These are phyloP conservation scores for Hofmannophila pseudospretella DNA, from an alignment of 2,888 invertebrate genomes.

Conservation along the genomic window DNA sequence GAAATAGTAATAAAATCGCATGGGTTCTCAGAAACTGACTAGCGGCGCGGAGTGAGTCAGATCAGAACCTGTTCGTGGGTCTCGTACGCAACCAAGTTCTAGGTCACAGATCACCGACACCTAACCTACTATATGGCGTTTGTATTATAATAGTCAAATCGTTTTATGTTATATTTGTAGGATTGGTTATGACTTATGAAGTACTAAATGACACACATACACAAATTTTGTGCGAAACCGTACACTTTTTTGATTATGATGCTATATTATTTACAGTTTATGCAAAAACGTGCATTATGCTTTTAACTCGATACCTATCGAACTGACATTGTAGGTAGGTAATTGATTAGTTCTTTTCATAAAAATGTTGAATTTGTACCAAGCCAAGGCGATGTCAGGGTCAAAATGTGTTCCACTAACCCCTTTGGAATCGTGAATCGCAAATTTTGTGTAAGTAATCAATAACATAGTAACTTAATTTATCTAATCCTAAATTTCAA, in stretches of 20 bases:
- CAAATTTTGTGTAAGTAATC: constrained; percentile 16
- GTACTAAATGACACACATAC: too few species aligned
- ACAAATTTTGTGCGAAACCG: too few species aligned
- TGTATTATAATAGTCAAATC: too few species aligned
- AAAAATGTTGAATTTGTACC: constrained; percentile 11
- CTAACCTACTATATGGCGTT: constrained; percentile 13
- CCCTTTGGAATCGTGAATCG: constrained; percentile 22
- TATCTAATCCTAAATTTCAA: too few species aligned
- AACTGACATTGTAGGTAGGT: constrained; percentile 3
- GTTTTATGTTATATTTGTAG: too few species aligned
- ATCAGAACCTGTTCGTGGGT: constrained; percentile 29
- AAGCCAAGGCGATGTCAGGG: constrained; percentile 47
- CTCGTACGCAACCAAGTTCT: constrained; percentile 56
- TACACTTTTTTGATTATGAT: too few species aligned
- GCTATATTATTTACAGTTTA: too few species aligned
- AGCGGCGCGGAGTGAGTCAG: constrained; percentile 30
- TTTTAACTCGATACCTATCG: neutral
- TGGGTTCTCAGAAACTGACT: constrained; percentile 49
- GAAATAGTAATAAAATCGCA: constrained; percentile 51
- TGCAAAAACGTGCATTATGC: too few species aligned
- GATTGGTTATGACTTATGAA: too few species aligned
- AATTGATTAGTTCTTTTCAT: constrained; percentile 24
- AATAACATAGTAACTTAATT: too few species aligned
- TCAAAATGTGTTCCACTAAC: constrained; percentile 42
- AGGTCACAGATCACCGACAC: constrained; percentile 57